phyloP scores from a whole-genome alignment of 1,140 invertebrate species.

The Achroia grisella region DNA sequence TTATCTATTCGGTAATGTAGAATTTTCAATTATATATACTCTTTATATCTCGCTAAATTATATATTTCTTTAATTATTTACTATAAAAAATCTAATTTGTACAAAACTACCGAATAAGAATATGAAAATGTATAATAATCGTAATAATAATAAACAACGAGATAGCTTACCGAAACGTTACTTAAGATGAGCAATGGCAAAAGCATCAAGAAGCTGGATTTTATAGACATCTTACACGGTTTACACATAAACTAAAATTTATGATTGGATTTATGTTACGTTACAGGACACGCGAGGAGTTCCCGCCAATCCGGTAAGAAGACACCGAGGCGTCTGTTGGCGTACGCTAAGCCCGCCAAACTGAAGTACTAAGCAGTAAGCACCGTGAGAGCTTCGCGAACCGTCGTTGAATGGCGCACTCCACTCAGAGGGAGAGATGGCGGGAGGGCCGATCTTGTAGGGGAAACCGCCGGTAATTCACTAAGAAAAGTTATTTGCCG shows the following conservation, averaged over 20 bases:
- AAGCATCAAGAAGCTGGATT: slow-evolving; percentile 21
- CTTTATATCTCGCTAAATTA: too few species aligned
- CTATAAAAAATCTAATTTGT: too few species aligned
- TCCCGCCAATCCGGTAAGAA: slow-evolving; percentile 44
- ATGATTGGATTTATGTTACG: slow-evolving; percentile 6
- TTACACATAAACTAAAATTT: slow-evolving; percentile 35
- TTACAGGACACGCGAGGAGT: slow-evolving; percentile 27
- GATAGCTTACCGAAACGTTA: slow-evolving; percentile 47
- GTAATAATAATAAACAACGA: too few species aligned
- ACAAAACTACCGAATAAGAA: too few species aligned
- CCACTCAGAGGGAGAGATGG: slow-evolving; percentile 54
- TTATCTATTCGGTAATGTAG: too few species aligned
- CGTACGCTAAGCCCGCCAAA: slow-evolving; percentile 61
- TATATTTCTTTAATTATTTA: too few species aligned
- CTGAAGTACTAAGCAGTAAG: slow-evolving; percentile 50
- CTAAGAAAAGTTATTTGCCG: slow-evolving; percentile 71
- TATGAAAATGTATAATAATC: too few species aligned
- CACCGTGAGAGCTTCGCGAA: slow-evolving; percentile 63
- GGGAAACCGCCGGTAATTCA: slow-evolving; percentile 68
- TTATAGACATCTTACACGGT: slow-evolving; percentile 45
- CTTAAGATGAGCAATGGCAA: slow-evolving; percentile 43
- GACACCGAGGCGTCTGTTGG: slow-evolving; percentile 39
- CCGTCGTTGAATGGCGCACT: slow-evolving; percentile 64
- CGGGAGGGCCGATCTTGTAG: slow-evolving; percentile 63
- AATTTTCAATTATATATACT: too few species aligned